A percentile compares a stretch with the other conserved stretches of the same genome.
phyloP scores from a whole-genome alignment of 2,888 invertebrate species.

The Andricus quercusramuli region DNA sequence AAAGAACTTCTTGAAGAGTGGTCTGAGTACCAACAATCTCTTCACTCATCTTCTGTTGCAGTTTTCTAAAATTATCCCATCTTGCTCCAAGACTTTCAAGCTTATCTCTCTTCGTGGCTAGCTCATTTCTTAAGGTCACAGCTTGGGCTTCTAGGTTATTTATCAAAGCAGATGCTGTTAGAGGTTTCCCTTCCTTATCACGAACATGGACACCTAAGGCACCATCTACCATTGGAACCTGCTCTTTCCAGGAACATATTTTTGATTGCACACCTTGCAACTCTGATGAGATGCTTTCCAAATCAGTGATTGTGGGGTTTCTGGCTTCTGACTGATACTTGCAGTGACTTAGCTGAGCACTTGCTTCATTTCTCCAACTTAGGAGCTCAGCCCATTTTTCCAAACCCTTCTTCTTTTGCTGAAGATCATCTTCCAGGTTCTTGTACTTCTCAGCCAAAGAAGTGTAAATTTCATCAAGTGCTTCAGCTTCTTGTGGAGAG shows the following conservation, averaged over 20 bases:
- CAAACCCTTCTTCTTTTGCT: slow-evolving; percentile 86
- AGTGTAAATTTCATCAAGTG: slow-evolving; percentile 87
- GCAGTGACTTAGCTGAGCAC: slow-evolving; percentile 88
- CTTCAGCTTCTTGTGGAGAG: slow-evolving; percentile 87
- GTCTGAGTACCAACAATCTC: slow-evolving; percentile 83
- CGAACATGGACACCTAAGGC: slow-evolving; percentile 85
- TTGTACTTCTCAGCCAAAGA: slow-evolving; percentile 89
- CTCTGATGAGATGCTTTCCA: slow-evolving; percentile 86
- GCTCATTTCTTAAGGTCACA: slow-evolving; percentile 84
- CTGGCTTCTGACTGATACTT: slow-evolving; percentile 90
- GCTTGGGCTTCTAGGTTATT: slow-evolving; percentile 87
- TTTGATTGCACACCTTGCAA: slow-evolving; percentile 85
- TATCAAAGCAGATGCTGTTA: slow-evolving; percentile 86
- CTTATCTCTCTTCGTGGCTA: slow-evolving; percentile 84
- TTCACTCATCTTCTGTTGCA: slow-evolving; percentile 86
- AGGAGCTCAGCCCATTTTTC: slow-evolving; percentile 92
- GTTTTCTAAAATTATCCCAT: slow-evolving; percentile 88
- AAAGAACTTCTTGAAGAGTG: slow-evolving; percentile 81
- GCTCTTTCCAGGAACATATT: slow-evolving; percentile 86
- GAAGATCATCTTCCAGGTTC: slow-evolving; percentile 86
- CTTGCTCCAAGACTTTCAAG: slow-evolving; percentile 86
- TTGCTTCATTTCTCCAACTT: slow-evolving; percentile 89
- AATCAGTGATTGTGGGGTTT: slow-evolving; percentile 85
- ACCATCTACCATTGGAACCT: slow-evolving; percentile 85
- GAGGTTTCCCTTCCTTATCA: slow-evolving; percentile 86